Evolutionary conservation across 2,888 invertebrate genomes (phyloP), one percentile per base, ranked within the genome.

Genomic region (Drosophila phalerata): DNA sequence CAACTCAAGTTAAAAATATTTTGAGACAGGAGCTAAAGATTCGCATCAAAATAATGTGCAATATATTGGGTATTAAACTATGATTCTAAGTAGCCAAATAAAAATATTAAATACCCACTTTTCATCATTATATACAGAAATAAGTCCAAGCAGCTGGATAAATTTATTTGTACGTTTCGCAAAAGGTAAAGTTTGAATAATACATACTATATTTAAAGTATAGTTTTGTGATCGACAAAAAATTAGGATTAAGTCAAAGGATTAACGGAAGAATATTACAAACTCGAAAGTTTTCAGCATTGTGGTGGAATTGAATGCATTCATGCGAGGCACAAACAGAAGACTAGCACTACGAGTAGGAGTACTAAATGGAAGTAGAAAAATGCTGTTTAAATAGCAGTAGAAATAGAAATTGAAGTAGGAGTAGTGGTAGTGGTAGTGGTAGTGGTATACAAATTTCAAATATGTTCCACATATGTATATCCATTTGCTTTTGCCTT

Each of bases 401-500:
- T 58, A 28, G 58, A 43, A 42, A 48, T 69, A 52, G 25, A 6
- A 32, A 17, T 1, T 32, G 4, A 13, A 3, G 42, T 47, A 45
- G 15, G 37, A 38, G 22, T 13, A 42, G 42, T 37, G 57, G 38
- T 32, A 48, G n/a, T n/a, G n/a, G 42, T 47, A 45, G 15, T 32
- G 32, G 22, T 13, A 42, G 42, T 37, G 57, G 38, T 32, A 48
- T 47, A 28, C 42, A 56, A 34, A 60, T 45, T 61, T 53, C 53
- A 66, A 79, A 79, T 76, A 62, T 75, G 70, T 75, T 76, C 69
- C 76, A 73, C 62, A 77, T 83, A 60, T 48, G 69, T 63, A 53
- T 57, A 53, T 49, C 69, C 82, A 89, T 85, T 87, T 89, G 85
- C 89, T 67, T 72, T 57, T 89, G 85, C 80, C 74, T 82, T 77